Conservation (phyloP, 2,113 vertebrate genomes). For the Callopanchax toddi region DNA sequence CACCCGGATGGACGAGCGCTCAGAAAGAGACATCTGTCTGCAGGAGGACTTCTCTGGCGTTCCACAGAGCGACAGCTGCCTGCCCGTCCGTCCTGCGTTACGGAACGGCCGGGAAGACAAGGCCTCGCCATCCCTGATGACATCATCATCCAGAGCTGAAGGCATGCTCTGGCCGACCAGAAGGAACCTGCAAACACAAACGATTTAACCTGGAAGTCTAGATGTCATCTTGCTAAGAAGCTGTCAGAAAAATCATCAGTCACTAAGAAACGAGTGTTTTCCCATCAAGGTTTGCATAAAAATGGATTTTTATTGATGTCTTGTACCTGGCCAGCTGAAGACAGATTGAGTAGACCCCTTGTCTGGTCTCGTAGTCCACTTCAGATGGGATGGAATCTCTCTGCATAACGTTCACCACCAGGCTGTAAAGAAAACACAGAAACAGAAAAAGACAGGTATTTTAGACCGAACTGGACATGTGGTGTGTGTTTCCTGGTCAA, state of each 20-base stretch:
- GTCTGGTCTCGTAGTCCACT: constrained; percentile 98
- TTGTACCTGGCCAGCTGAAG: constrained; percentile 93
- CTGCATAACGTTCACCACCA: constrained; percentile 99
- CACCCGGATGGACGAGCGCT: constrained; percentile 95
- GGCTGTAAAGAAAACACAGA: constrained; percentile 71
- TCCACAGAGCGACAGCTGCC: constrained; percentile 94
- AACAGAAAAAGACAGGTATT: background rate
- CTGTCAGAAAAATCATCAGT: no score
- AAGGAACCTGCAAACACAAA: constrained; percentile 84
- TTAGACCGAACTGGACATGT: background rate
- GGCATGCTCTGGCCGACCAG: constrained; percentile 97
- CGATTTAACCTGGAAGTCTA: background rate
- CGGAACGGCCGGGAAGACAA: constrained; percentile 96
- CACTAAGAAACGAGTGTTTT: background rate
- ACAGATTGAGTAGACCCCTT: constrained; percentile 98
- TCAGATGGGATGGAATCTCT: constrained; percentile 97
- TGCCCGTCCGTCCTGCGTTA: constrained; percentile 85
- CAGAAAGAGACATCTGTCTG: constrained; percentile 94
- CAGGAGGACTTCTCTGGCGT: constrained; percentile 96
- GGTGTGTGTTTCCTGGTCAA: background rate
- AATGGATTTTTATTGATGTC: background rate
- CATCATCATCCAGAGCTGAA: constrained; percentile 88
- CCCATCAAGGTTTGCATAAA: background rate
- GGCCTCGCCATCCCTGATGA: constrained; percentile 90
- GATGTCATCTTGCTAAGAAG: no score